Percentiles rank a stretch among this genome's conserved stretches.
Evolutionary conservation across 2,797 vertebrate species (phyloP).

Genomic region (Apogon talboti): DNA sequence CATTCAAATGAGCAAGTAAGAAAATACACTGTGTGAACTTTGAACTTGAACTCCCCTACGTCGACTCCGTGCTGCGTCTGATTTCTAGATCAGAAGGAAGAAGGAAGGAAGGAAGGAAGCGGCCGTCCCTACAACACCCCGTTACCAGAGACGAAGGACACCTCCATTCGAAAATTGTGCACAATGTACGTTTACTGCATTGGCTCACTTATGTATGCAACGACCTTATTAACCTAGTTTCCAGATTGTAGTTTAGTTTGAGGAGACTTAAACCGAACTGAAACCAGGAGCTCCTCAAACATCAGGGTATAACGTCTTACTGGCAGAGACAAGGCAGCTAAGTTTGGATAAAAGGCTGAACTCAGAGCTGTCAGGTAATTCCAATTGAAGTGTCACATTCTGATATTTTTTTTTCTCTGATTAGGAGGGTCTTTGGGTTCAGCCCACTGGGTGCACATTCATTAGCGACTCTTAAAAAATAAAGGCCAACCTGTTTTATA

Average conservation of each 20-base stretch:
- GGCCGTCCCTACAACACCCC: slow-evolving; percentile 30
- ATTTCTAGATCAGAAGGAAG: slow-evolving; percentile 21
- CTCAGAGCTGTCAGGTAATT: slow-evolving; percentile 13
- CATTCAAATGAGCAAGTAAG: slow-evolving; percentile 77
- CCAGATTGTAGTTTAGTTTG: slow-evolving; percentile 17
- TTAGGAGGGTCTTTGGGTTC: slow-evolving; percentile 16
- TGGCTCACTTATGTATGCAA: slow-evolving; percentile 66
- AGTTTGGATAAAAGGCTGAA: slow-evolving; percentile 15
- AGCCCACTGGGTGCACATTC: slow-evolving; percentile 42
- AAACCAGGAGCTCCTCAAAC: slow-evolving; percentile 24
- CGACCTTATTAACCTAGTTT: slow-evolving; percentile 26
- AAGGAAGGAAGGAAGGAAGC: slow-evolving; percentile 20
- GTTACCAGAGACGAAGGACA: slow-evolving; percentile 20
- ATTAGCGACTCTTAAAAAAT: slow-evolving; percentile 36
- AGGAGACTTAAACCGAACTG: slow-evolving; percentile 16
- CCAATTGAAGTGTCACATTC: slow-evolving; percentile 15
- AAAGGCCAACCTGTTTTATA: slow-evolving; percentile 41
- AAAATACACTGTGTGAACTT: slow-evolving; percentile 72
- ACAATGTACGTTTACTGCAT: slow-evolving; percentile 45
- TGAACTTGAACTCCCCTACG: slow-evolving; percentile 31
- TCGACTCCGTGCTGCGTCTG: slow-evolving; percentile 16
- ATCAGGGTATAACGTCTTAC: slow-evolving; percentile 22
- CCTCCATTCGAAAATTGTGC: slow-evolving; percentile 62
- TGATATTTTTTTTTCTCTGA: slow-evolving; percentile 21
- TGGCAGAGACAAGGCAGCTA: slow-evolving; percentile 35